phyloP scores from a whole-genome alignment of 2,113 vertebrate species.

The Ardeotis arabs region DNA sequence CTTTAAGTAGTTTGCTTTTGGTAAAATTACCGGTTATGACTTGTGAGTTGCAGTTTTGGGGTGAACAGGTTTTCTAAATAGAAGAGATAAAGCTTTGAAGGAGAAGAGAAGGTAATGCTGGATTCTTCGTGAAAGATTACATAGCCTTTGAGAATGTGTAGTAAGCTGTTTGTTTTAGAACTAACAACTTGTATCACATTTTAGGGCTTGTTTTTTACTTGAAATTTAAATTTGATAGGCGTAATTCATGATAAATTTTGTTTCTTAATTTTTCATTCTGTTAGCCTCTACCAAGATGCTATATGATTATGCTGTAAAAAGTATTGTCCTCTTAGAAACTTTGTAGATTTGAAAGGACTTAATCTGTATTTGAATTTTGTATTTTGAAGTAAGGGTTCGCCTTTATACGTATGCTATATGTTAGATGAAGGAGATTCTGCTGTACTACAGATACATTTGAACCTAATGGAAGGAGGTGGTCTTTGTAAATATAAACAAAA shows the following conservation, averaged over 20 bases:
- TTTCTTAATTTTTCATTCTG: background rate
- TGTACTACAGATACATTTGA: background rate
- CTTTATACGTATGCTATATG: accelerated
- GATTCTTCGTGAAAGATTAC: background rate
- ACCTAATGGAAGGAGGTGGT: background rate
- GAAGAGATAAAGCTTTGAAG: background rate
- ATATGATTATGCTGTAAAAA: background rate
- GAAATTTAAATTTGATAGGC: background rate
- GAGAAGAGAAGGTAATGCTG: background rate
- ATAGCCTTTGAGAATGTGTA: background rate
- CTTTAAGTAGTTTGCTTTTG: background rate
- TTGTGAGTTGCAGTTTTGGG: background rate
- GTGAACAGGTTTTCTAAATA: background rate
- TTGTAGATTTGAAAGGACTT: background rate
- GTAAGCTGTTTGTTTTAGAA: background rate
- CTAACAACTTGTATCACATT: background rate
- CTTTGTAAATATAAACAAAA: background rate
- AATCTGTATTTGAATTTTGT: background rate
- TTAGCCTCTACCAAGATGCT: background rate
- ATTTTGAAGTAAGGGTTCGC: background rate
- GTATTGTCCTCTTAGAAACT: background rate
- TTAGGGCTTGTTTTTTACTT: background rate
- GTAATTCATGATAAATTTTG: background rate
- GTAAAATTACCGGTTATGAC: background rate
- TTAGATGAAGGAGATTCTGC: background rate